phyloP scores from a whole-genome alignment of 2,888 invertebrate genomes.

The Pollenia angustigena region DNA sequence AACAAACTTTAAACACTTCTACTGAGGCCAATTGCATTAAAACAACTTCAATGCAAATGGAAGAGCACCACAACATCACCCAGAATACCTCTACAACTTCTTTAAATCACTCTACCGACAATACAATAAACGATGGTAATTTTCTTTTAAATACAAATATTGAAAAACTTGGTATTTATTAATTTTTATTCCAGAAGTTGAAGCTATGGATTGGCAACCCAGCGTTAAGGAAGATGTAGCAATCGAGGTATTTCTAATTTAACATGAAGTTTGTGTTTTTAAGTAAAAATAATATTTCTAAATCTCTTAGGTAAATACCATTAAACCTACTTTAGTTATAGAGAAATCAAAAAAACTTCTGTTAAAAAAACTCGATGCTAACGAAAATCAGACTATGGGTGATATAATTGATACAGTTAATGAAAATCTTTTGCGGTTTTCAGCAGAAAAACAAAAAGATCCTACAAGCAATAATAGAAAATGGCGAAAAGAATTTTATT shows the following conservation, averaged over 20 bases:
- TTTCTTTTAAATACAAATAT: neutral
- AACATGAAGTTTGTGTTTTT: neutral
- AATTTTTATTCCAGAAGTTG: slow-evolving; percentile 61
- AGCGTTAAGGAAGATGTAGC: slow-evolving; percentile 55
- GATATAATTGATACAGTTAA: slow-evolving; percentile 76
- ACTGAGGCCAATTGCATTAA: neutral
- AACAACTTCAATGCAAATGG: neutral
- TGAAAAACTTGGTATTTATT: neutral
- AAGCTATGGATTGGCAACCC: slow-evolving; percentile 80
- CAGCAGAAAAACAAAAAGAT: slow-evolving; percentile 72
- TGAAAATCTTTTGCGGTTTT: slow-evolving; percentile 77
- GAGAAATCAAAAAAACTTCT: slow-evolving; percentile 30
- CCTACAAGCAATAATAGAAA: slow-evolving; percentile 17
- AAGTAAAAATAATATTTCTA: neutral
- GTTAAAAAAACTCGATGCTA: neutral
- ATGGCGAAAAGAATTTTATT: slow-evolving; percentile 77
- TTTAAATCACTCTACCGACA: slow-evolving; percentile 22
- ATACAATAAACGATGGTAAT: slow-evolving; percentile 56
- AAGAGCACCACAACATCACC: neutral
- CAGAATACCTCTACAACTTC: slow-evolving; percentile 3
- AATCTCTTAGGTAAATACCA: slow-evolving; percentile 3
- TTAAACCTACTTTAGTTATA: neutral
- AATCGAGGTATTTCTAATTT: slow-evolving; percentile 44
- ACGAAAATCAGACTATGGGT: slow-evolving; percentile 59
- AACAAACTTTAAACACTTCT: neutral